Percentiles rank a stretch among this genome's conserved stretches.
Evolutionary conservation across 2,797 vertebrate species (phyloP).

Genomic region (Molossus alvarezi): DNA sequence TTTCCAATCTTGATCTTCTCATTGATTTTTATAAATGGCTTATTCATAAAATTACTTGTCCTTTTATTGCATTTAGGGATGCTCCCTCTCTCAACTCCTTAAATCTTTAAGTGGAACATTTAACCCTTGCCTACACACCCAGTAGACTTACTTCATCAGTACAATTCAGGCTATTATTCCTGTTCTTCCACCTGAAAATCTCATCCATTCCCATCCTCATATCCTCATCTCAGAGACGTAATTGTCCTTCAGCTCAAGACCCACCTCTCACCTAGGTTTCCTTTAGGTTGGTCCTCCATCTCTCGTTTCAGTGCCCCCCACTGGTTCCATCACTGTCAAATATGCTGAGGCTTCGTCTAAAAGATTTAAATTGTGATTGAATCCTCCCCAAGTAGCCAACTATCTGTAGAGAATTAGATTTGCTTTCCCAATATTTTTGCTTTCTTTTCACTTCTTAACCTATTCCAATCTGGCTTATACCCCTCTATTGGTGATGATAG

Average conservation of each 20-base stretch:
- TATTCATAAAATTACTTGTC: neutral
- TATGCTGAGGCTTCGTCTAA: neutral
- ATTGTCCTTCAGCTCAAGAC: neutral
- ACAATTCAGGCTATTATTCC: neutral
- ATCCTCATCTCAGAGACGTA: neutral
- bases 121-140: neutral
- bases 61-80: neutral
- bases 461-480: neutral
- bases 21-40: conserved; percentile 8
- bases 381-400: neutral
- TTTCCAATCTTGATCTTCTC: neutral
- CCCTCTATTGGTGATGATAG: neutral
- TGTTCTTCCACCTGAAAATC: neutral
- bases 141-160: neutral
- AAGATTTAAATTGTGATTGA: neutral
- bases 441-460: neutral
- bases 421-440: neutral
- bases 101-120: neutral
- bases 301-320: neutral
- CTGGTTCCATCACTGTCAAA: neutral
- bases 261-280: neutral
- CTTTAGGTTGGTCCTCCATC: neutral
- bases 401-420: neutral
- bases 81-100: neutral
- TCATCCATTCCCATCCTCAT: neutral